phyloP scores from a whole-genome alignment of 1,140 invertebrate species.

The Monomorium pharaonis region DNA sequence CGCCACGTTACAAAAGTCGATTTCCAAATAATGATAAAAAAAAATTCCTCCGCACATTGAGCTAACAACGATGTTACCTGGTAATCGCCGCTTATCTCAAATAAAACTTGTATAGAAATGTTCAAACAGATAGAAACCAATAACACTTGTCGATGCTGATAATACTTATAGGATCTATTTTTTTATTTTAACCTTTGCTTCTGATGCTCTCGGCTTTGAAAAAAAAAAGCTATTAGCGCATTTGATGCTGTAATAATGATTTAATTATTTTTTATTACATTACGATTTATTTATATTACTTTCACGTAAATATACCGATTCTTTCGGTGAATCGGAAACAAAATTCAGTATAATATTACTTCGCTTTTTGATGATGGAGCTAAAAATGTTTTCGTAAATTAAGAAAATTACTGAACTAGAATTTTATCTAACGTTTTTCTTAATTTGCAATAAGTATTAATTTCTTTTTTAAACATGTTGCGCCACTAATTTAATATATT shows the following conservation, averaged over 20 bases:
- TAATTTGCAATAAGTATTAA: background rate
- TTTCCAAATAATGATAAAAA: background rate
- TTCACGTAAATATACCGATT: too few species aligned
- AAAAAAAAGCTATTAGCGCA: background rate
- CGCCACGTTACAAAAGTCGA: background rate
- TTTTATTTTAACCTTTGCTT: background rate
- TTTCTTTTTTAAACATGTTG: background rate
- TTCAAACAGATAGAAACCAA: background rate
- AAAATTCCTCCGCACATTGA: background rate
- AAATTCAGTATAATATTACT: too few species aligned
- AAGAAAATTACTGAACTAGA: background rate
- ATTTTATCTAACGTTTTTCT: background rate
- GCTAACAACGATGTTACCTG: background rate
- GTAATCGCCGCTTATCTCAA: background rate
- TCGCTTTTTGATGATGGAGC: too few species aligned
- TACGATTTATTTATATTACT: background rate
- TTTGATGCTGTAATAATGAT: background rate
- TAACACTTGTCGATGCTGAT: too few species aligned
- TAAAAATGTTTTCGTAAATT: background rate
- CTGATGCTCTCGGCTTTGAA: background rate
- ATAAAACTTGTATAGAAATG: background rate
- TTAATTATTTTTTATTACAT: background rate
- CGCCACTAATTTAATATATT: constrained; percentile 20
- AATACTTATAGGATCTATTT: too few species aligned
- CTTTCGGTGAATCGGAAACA: too few species aligned